Conservation (phyloP, 2,113 vertebrate species). For the Oncorhynchus tshawytscha region DNA sequence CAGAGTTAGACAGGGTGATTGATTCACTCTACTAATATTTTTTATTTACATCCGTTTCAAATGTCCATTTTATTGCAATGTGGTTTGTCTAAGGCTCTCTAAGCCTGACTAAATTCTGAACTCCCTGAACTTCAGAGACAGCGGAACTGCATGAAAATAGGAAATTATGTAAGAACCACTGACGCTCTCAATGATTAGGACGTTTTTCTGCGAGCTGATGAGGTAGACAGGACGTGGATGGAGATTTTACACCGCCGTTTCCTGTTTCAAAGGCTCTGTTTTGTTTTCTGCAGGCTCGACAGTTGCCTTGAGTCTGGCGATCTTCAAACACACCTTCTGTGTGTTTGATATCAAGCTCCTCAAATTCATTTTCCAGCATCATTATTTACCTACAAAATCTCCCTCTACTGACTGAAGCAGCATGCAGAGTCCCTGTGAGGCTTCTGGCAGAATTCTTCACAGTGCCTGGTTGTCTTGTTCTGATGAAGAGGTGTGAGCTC, state of each 20-base stretch:
- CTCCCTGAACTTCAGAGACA: neutral
- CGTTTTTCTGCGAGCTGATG: neutral
- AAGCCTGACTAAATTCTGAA: too few species aligned
- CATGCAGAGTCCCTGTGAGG: conserved; percentile 16
- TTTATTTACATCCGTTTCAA: neutral
- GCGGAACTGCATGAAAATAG: conserved; percentile 29
- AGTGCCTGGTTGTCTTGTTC: conserved; percentile 13
- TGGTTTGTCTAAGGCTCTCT: too few species aligned
- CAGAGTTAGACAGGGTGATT: conserved; percentile 29
- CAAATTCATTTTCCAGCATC: conserved; percentile 15
- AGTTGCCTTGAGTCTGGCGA: conserved; percentile 2
- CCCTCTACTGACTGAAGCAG: conserved; percentile 15
- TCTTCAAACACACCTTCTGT: conserved; percentile 26
- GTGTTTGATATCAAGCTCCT: conserved; percentile 31
- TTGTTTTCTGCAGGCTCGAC: conserved; percentile 13
- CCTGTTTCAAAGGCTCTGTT: conserved; percentile 34
- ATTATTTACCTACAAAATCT: conserved; percentile 37
- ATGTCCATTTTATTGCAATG: neutral
- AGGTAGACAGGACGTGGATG: neutral
- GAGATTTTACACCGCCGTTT: conserved; percentile 11
- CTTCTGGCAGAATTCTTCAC: conserved; percentile 37
- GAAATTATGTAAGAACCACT: conserved; percentile 11
- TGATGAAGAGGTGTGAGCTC: conserved; percentile 42
- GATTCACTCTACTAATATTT: conserved; percentile 21
- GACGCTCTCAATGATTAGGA: conserved; percentile 32